These are phyloP conservation scores for Pristionchus pacificus DNA, from an alignment of 1,140 invertebrate genomes.

Conservation along the genomic window DNA sequence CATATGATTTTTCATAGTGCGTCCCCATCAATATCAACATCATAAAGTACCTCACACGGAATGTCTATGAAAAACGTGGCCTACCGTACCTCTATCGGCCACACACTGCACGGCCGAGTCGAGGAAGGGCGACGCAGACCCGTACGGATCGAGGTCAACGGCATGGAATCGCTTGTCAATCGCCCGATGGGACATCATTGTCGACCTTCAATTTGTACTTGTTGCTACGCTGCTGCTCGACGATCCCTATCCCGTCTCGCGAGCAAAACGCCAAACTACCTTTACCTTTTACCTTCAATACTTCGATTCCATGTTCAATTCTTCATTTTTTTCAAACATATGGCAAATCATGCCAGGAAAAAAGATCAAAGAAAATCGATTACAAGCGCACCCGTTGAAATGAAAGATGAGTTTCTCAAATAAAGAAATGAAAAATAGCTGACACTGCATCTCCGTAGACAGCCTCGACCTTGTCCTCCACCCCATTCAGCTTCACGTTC, in stretches of 20 bases:
- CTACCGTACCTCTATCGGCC: constrained; percentile 39
- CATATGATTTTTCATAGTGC: no score
- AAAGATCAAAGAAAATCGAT: constrained; percentile 4
- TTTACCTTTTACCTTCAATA: no score
- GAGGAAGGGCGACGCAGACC: constrained; percentile 78
- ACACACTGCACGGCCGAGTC: constrained; percentile 77
- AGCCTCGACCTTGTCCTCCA: constrained; percentile 71
- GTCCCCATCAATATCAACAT: no score
- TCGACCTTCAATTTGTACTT: no score
- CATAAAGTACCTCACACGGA: no score
- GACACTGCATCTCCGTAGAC: constrained; percentile 78
- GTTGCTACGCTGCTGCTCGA: no score
- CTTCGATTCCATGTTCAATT: no score
- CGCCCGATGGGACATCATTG: constrained; percentile 76
- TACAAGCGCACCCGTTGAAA: constrained; percentile 9
- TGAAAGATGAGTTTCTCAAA: not conserved
- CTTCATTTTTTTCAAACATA: no score
- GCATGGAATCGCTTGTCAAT: constrained; percentile 74
- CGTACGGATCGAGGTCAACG: constrained; percentile 95
- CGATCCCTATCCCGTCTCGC: no score
- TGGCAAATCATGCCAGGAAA: no score
- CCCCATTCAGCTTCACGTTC: constrained; percentile 76
- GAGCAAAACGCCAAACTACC: no score
- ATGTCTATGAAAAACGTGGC: no score
- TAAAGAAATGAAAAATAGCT: constrained; percentile 48